phyloP scores from a whole-genome alignment of 2,797 vertebrate genomes.

The Linurgus olivaceus region DNA sequence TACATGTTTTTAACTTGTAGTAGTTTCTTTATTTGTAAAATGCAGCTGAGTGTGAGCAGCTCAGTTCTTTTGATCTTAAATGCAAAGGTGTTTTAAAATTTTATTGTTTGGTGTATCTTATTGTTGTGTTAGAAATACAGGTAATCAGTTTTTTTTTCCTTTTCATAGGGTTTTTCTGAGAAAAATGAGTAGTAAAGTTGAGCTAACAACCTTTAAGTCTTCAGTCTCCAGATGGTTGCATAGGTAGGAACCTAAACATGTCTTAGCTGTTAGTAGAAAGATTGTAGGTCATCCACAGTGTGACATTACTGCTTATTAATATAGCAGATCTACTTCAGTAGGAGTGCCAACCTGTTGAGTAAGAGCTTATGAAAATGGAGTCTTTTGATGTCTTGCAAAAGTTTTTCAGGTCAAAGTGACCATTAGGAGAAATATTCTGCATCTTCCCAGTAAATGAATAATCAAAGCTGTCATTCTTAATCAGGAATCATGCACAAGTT shows the following conservation, averaged over 20 bases:
- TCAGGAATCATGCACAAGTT: not conserved
- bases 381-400: constrained; percentile 26
- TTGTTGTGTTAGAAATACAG: not conserved
- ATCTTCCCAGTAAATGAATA: not conserved
- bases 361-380: constrained; percentile 50
- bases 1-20: not conserved
- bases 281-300: constrained; percentile 13
- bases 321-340: constrained; percentile 8
- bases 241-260: not conserved
- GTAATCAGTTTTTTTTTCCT: not conserved
- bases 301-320: constrained; percentile 22
- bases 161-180: not conserved
- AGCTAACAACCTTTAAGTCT: not conserved
- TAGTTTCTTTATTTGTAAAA: not conserved
- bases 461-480: not conserved
- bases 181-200: not conserved
- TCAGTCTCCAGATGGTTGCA: not conserved
- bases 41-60: not conserved
- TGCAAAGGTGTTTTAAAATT: not conserved
- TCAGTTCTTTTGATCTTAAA: not conserved
- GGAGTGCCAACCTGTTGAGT: constrained; percentile 44
- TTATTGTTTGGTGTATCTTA: not conserved
- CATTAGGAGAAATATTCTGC: not conserved
- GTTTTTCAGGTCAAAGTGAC: constrained; percentile 21
- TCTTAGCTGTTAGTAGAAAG: not conserved